Evolutionary conservation across 2,888 invertebrate species (phyloP), one percentile per base, ranked within the genome.

Genomic region (Pardosa pseudoannulata): DNA sequence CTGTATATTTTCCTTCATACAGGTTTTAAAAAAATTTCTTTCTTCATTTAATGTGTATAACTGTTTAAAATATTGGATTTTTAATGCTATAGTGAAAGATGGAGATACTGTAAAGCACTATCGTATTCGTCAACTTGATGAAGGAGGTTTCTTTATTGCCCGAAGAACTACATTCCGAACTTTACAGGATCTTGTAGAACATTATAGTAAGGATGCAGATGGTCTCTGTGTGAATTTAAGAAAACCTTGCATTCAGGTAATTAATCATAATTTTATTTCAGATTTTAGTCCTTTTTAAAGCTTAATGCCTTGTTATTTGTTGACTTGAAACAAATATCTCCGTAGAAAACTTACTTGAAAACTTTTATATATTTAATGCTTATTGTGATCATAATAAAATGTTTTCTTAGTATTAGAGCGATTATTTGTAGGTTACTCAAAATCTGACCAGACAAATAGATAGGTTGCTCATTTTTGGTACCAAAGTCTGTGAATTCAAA

Each of bases 41-140:
- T 27, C 7, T 50, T 73, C 41, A n/a, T 62, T 28, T n/a, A 72
- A 2, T 41, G 39, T n/a, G n/a, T 13, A 39, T 76, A 41, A n/a
- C n/a, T 31, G 29, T n/a, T 3, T 65, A 16, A 46, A 28, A 9
- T 68, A 46, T 64, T 11, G 9, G 19, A n/a, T n/a, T n/a, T n/a
- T n/a, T n/a, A n/a, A n/a, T n/a, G n/a, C n/a, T 67, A 9, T 23
- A 88, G 99, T 99, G 89, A 95, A 99, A 90, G 99, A 99, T 93
- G 98, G 98, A 89, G 99, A 99, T 92, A 98, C 98, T 73, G 99
- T 99, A 88, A 99, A 99, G 92, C 99, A 99, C 93, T 99, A 99
- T 93, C 95, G 99, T 91, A 99, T 99, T 92, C 94, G 99, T 90
- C 99, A 99, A 93, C 93, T 99, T 91, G 99, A 99, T 92, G 98